These are phyloP conservation scores for Cyclina sinensis DNA, from an alignment of 1,140 invertebrate species.

Conservation along the genomic window DNA sequence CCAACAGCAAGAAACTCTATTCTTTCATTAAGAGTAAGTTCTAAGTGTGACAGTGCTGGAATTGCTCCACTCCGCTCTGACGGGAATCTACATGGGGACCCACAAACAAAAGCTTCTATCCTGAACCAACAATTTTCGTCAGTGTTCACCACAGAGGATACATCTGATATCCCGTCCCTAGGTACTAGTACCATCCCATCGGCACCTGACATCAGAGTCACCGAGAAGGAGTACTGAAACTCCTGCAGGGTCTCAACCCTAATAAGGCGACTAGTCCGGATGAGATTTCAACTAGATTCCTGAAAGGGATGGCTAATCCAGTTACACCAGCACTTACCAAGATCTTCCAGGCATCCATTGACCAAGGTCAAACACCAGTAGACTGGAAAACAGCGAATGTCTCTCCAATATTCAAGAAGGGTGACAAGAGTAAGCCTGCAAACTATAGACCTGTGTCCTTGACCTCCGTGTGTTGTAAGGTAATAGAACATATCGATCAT, in stretches of 20 bases:
- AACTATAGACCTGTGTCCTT: conserved; percentile 68
- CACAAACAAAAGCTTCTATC: neutral
- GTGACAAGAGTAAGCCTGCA: conserved; percentile 30
- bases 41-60: neutral
- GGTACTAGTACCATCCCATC: neutral
- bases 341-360: conserved; percentile 57
- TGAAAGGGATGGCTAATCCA: conserved; percentile 29
- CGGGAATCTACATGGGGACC: neutral
- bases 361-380: conserved; percentile 35
- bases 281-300: conserved; percentile 45
- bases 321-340: no score
- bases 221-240: no score
- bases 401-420: conserved; percentile 65
- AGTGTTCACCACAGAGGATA: conserved; percentile 21
- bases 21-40: no score
- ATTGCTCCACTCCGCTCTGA: neutral
- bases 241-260: conserved; percentile 20
- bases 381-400: conserved; percentile 32
- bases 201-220: neutral
- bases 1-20: no score
- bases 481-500: conserved; percentile 65
- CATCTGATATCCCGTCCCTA: conserved; percentile 7
- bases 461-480: conserved; percentile 62
- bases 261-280: conserved; percentile 61
- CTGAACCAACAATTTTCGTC: conserved; percentile 13